A percentile compares a stretch with the other conserved stretches of the same genome.
Evolutionary conservation across 2,888 invertebrate genomes (phyloP).

Genomic region (Bellardia pandia): DNA sequence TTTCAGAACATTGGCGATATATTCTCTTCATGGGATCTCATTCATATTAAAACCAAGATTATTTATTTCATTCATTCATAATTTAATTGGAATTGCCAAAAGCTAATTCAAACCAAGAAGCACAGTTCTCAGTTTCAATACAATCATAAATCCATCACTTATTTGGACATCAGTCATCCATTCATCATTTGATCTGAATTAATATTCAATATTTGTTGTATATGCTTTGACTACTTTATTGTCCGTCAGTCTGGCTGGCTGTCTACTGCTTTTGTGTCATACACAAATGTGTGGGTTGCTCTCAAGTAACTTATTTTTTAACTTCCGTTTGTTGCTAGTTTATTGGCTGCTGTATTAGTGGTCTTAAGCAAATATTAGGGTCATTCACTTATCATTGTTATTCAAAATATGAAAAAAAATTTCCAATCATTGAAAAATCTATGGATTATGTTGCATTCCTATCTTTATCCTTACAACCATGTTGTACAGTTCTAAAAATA

Average conservation of each 20-base stretch:
- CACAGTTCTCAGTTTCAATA: too few relatives aligned
- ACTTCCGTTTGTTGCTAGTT: conserved; percentile 14
- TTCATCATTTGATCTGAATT: conserved; percentile 16
- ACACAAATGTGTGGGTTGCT: conserved; percentile 11
- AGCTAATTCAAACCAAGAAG: too few relatives aligned
- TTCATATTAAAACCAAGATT: too few relatives aligned
- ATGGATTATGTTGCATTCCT: too few relatives aligned
- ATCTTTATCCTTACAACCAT: too few relatives aligned
- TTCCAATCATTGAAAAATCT: too few relatives aligned
- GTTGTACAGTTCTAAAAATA: too few relatives aligned
- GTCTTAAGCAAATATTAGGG: not conserved
- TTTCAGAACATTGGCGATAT: too few relatives aligned
- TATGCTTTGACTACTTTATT: not conserved
- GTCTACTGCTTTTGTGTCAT: not conserved
- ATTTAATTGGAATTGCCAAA: too few relatives aligned
- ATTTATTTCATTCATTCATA: too few relatives aligned
- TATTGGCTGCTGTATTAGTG: conserved; percentile 15
- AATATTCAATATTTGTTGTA: conserved; percentile 1
- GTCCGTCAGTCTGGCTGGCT: not conserved
- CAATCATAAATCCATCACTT: not conserved
- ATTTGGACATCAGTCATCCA: conserved; percentile 16
- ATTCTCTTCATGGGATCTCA: too few relatives aligned
- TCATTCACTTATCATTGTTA: not conserved
- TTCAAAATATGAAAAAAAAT: too few relatives aligned
- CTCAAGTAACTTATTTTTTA: conserved; percentile 13